Percentiles rank a stretch among this genome's conserved stretches.
These are phyloP conservation scores for Talpa occidentalis DNA, from an alignment of 2,113 vertebrate species.

Conservation along the genomic window DNA sequence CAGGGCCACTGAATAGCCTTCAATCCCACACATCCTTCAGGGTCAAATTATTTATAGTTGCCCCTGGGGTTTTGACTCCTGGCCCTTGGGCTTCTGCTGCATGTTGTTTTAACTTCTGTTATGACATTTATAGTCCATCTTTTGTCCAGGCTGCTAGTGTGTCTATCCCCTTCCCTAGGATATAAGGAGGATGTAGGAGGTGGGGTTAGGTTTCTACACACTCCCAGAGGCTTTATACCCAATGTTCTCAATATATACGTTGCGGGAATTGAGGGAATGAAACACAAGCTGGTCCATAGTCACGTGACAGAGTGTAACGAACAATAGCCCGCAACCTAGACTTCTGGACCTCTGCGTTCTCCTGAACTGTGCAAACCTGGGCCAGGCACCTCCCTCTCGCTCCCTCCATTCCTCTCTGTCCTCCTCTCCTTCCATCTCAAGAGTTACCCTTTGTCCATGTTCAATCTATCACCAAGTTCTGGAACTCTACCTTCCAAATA, in stretches of 20 bases:
- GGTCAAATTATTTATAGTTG: not conserved
- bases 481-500: not conserved
- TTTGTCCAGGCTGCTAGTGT: not conserved
- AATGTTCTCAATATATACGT: not conserved
- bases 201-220: not conserved
- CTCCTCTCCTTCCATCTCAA: not conserved
- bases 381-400: not conserved
- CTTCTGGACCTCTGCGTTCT: not conserved
- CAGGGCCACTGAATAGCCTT: not conserved
- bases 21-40: not conserved
- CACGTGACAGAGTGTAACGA: not conserved
- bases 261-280: not conserved
- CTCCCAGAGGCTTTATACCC: not conserved
- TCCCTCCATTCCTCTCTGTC: not conserved
- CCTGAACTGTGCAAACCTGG: not conserved
- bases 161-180: not conserved
- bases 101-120: not conserved
- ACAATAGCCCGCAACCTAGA: not conserved
- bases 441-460: not conserved
- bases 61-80: not conserved
- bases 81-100: fast-evolving
- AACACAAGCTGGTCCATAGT: not conserved
- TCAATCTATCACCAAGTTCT: not conserved
- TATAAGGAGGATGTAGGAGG: not conserved
- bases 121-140: not conserved